Evolutionary conservation across 2,797 vertebrate genomes (phyloP).

Genomic region (Anniella stebbinsi): DNA sequence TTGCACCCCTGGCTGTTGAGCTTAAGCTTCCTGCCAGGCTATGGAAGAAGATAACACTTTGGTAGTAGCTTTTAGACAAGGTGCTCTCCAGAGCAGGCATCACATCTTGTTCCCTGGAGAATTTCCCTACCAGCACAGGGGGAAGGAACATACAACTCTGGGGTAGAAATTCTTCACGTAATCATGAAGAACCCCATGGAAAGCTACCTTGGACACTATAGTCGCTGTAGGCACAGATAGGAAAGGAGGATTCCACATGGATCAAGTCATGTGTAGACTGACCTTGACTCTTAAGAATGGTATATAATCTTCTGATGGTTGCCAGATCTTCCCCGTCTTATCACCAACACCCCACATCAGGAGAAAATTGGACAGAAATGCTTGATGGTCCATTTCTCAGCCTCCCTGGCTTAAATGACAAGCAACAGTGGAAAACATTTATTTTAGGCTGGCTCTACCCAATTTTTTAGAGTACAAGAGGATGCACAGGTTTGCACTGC

Average conservation of each 20-base stretch:
- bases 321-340: background rate
- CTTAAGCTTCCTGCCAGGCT: too few species aligned
- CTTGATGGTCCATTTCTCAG: too few species aligned
- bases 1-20: background rate
- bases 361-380: too few species aligned
- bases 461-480: too few species aligned
- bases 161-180: background rate
- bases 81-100: background rate
- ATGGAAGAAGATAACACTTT: too few species aligned
- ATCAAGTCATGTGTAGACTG: background rate
- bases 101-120: background rate
- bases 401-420: too few species aligned
- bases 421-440: too few species aligned
- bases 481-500: too few species aligned
- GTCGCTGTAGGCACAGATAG: background rate
- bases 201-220: background rate
- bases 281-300: too few species aligned
- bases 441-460: too few species aligned
- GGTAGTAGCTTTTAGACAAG: background rate
- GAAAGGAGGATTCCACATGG: background rate
- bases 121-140: background rate
- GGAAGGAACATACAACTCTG: background rate
- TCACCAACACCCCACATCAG: background rate
- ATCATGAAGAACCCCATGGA: background rate
- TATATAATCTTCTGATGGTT: background rate